Evolutionary conservation across 1,140 invertebrate species (phyloP), one percentile per base, ranked within the genome.

Genomic region (Euura lappo): DNA sequence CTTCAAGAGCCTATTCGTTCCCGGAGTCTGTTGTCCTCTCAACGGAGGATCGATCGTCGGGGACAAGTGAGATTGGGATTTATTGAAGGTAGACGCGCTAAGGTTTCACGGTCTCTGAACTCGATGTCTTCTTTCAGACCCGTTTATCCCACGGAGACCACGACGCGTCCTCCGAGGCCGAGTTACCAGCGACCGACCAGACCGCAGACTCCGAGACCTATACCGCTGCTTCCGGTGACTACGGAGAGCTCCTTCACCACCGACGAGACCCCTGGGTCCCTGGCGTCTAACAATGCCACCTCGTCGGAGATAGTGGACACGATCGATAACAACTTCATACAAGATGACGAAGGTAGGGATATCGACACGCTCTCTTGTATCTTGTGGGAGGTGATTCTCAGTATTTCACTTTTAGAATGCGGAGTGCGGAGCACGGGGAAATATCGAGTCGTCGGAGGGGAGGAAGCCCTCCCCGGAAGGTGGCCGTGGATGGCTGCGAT

Each of bases 401-500:
- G 69, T 60, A 45, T n/a, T 13, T 13, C 64, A 51, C 72, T 77
- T 82, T 69, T 72, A 91, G 94, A 95, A 73, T 97, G 96, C 80
- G 96, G 96, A 1, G 91, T 94, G 74, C 91, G 93, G 71, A 94
- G 96, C 85, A 90, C 92, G 73, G 93, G 94, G 42, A 93, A 94
- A 47, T 96, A 93, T 78, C 90, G 96, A 13, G 95, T 97, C 10
- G 95, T 97, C 0, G 96, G 96, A 1, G 96, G 96, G n/a, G 93
- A 94, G 47, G 94, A 96, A 82, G 90, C 95, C 0, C 88, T 92
- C 7, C 92, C 94, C 1, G 95, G 95, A 3, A 90, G 93, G 65
- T 97, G 95, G 95, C 95, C 96, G 0, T 97, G 96, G 96, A 96
- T 97, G 94, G 96, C 95, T 1, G 96, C 96, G 2, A 96, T 98